Evolutionary conservation across 2,797 vertebrate species (phyloP), one percentile per base, ranked within the genome.

Genomic region (Carcharodon carcharias): DNA sequence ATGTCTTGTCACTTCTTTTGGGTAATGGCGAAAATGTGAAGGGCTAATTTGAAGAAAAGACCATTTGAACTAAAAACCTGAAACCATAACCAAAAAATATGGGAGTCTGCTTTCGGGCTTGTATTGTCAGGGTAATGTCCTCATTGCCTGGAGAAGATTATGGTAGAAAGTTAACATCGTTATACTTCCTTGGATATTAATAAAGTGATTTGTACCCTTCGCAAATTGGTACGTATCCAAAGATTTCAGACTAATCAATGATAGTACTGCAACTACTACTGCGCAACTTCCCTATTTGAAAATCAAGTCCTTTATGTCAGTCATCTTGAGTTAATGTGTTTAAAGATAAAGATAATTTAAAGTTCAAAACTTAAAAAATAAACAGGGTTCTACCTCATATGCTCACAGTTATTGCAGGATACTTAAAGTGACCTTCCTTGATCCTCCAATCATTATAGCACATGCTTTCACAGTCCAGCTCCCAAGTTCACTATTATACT

Each of bases 381-480:
- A 85, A 85, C 45, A 85, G 69, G 58, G 77, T 56, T 71, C 12
- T 56, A 56, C 45, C 67, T 56, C 45, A 5, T 45, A 54, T 71
- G 40, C 67, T 95, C 67, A 54, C 65, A 31, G 26, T 73, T 95
- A 35, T 67, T 54, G 45, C 50, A 35, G 67, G 69, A 95, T 35
- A 77, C n/a, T 93, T 95, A 56, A 56, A 73, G 69, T 95, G 94
- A 95, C 94, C 94, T 95, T 95, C 50, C 65, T 31, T 73, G 69
- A 73, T 16, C 0, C 26, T 28, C 28, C 50, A 77, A 95, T 95
- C 94, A 58, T 77, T 95, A 77, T 3, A 35, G 94, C 69, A n/a
- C 94, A 71, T 71, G 94, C 69, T 77, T 77, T 71, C 69, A 77
- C 94, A 95, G 94, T 77, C 94, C 94, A 77, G 45, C 94, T 77